phyloP scores from a whole-genome alignment of 2,113 vertebrate species.

The Odobenus rosmarus region DNA sequence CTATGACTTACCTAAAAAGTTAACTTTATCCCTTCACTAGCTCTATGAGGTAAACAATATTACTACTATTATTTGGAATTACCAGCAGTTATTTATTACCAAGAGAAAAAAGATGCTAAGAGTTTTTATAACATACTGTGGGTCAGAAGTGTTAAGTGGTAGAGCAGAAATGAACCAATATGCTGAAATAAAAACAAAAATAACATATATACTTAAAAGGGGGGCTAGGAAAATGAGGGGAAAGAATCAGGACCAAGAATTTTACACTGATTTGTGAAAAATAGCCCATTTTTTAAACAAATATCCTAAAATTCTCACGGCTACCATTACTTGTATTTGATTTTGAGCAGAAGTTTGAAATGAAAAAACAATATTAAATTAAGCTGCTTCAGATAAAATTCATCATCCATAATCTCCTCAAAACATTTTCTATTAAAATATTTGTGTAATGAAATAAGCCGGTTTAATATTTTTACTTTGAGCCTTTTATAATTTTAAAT shows the following conservation, averaged over 20 bases:
- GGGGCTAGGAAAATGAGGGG: not conserved
- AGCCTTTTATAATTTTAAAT: not conserved
- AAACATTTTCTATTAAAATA: not conserved
- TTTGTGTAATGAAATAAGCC: not conserved
- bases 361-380: not conserved
- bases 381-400: not conserved
- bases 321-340: not conserved
- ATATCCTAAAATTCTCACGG: not conserved
- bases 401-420: not conserved
- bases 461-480: not conserved
- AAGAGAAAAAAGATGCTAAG: not conserved
- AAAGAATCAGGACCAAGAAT: not conserved
- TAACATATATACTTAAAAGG: not conserved
- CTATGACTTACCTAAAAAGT: not conserved
- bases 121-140: not conserved
- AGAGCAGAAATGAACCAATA: not conserved
- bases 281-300: not conserved
- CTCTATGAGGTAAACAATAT: not conserved
- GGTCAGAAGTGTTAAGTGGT: not conserved
- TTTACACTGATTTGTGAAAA: not conserved
- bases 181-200: not conserved
- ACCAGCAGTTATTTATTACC: not conserved
- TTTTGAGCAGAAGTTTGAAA: not conserved
- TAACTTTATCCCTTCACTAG: not conserved
- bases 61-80: not conserved